Conservation (phyloP, 2,797 vertebrate genomes). For the Tauraco hartlaubi region DNA sequence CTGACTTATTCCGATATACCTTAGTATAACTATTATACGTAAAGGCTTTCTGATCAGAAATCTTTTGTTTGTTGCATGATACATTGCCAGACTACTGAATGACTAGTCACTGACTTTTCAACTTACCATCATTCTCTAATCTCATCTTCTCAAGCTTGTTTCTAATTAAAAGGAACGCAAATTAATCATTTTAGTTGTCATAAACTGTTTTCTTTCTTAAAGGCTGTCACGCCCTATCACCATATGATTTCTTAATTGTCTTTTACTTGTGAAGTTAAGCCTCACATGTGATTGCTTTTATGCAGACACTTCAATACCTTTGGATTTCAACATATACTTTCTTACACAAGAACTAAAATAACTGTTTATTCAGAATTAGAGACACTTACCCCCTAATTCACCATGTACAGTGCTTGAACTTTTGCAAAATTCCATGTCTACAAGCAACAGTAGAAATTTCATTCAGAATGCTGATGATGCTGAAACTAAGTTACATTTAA, state of each 20-base stretch:
- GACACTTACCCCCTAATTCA: not conserved
- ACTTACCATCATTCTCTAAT: not conserved
- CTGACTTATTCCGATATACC: not conserved
- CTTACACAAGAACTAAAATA: not conserved
- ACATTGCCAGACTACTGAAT: not conserved
- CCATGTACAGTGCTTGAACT: not conserved
- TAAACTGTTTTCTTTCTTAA: not conserved
- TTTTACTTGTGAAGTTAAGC: not conserved
- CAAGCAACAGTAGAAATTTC: not conserved
- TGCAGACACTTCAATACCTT: not conserved
- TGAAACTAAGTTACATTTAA: not conserved
- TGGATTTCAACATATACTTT: not conserved
- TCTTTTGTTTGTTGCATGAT: not conserved
- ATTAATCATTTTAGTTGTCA: not conserved
- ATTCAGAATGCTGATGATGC: not conserved
- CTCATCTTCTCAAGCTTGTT: not conserved
- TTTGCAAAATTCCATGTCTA: not conserved
- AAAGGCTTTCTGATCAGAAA: not conserved
- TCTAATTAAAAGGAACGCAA: not conserved
- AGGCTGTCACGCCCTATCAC: not conserved
- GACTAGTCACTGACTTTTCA: not conserved
- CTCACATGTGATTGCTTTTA: not conserved
- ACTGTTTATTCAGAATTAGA: not conserved
- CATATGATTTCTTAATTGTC: not conserved
- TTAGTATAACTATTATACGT: not conserved